Evolutionary conservation across 1,140 invertebrate genomes (phyloP).

Genomic region (Metopolophium dirhodum): DNA sequence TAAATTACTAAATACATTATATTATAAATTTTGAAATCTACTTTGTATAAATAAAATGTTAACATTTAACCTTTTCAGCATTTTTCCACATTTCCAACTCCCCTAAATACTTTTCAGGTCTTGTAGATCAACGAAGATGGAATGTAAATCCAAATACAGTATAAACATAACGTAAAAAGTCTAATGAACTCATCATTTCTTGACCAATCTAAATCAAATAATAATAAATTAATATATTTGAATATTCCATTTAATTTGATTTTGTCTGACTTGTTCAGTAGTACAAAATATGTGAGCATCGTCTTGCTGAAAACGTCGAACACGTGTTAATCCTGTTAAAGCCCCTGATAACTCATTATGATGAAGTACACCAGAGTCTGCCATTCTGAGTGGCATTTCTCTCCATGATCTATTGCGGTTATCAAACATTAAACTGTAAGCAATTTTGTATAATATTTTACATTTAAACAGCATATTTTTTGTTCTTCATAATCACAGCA

Average conservation of each 20-base stretch:
- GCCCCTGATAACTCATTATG: conserved; percentile 96
- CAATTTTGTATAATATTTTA: conserved; percentile 55
- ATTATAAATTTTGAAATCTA: background rate
- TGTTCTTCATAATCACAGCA: background rate
- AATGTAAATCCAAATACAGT: conserved; percentile 94
- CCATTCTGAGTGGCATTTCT: conserved; percentile 91
- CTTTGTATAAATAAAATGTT: background rate
- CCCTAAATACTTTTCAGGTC: conserved; percentile 95
- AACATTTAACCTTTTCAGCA: conserved; percentile 78
- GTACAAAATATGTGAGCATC: conserved; percentile 99
- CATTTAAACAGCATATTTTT: background rate
- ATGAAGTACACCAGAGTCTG: conserved; percentile 98
- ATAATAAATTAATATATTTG: background rate
- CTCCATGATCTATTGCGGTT: conserved; percentile 88
- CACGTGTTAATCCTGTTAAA: conserved; percentile 91
- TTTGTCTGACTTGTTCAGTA: conserved; percentile 70
- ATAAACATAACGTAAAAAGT: conserved; percentile 90
- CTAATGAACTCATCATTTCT: conserved; percentile 84
- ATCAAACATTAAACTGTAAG: conserved; percentile 85
- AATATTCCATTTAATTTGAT: background rate
- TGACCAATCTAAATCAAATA: conserved; percentile 71
- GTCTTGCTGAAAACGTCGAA: conserved; percentile 97
- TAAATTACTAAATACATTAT: background rate
- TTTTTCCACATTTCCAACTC: conserved; percentile 90
- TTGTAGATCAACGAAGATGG: conserved; percentile 87